A percentile compares a stretch with the other conserved stretches of the same genome.
These are phyloP conservation scores for Liopterus haemorrhoidalis DNA, from an alignment of 2,888 invertebrate species.

Conservation along the genomic window DNA sequence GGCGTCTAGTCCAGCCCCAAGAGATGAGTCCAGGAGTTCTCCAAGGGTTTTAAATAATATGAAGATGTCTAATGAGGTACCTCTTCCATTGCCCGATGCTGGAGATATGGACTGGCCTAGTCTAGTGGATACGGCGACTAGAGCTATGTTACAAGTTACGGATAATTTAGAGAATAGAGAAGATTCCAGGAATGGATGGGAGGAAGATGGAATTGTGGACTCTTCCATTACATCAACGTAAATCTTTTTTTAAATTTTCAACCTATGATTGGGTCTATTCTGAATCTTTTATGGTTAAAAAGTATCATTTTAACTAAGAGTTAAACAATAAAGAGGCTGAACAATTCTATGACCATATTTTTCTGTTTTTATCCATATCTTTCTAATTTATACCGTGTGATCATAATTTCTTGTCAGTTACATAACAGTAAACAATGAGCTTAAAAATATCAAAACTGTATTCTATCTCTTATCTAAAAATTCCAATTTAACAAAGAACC, in stretches of 20 bases:
- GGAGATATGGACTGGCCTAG: constrained; percentile 73
- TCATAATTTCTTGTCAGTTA: no score
- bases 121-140: constrained; percentile 72
- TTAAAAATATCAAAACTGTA: no score
- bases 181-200: constrained; percentile 37
- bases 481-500: no score
- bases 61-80: constrained; percentile 39
- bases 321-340: no score
- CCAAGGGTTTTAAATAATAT: constrained; percentile 39
- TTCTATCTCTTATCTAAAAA: no score
- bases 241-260: constrained; percentile 36
- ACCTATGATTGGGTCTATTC: no score
- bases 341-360: no score
- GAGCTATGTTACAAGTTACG: constrained; percentile 59
- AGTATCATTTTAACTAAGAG: no score
- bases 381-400: no score
- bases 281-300: no score
- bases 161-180: constrained; percentile 14
- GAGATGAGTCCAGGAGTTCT: constrained; percentile 52
- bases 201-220: constrained; percentile 44
- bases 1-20: constrained; percentile 51
- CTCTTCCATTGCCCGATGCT: constrained; percentile 60
- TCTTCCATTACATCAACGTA: constrained; percentile 43
- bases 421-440: no score
- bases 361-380: no score